These are phyloP conservation scores for Exaiptasia diaphana DNA, from an alignment of 64 coral and sea anemone genomes.

Conservation along the genomic window DNA sequence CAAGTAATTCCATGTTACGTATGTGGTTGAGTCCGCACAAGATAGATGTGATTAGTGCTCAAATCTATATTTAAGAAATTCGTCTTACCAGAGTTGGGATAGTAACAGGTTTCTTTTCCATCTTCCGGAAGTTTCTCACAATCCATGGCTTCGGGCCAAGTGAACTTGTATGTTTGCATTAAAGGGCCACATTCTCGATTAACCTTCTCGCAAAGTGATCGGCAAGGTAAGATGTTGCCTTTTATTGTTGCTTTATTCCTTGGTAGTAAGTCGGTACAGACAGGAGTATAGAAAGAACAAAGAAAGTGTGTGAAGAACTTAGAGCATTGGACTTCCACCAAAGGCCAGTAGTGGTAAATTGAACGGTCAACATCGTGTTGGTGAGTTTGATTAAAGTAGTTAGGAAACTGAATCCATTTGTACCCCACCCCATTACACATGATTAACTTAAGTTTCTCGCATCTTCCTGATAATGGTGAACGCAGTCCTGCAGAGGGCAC, in stretches of 20 bases:
- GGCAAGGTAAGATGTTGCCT: not conserved
- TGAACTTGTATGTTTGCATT: not conserved
- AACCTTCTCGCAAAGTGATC: conserved; percentile 14
- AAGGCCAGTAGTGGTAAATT: conserved; percentile 4
- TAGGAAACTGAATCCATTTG: conserved; percentile 25
- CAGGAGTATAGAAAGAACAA: conserved; percentile 37
- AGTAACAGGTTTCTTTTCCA: not conserved
- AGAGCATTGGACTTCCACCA: conserved; percentile 44
- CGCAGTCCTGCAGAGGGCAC: too few relatives aligned
- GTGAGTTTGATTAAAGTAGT: conserved; percentile 16
- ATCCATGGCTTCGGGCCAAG: conserved; percentile 17
- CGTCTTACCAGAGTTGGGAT: not conserved
- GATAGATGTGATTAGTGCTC: not conserved
- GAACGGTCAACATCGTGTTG: conserved; percentile 8
- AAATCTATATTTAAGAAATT: not conserved
- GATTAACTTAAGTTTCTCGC: not conserved
- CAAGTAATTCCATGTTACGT: not conserved
- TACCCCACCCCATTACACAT: conserved; percentile 24
- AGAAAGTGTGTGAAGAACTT: conserved; percentile 3
- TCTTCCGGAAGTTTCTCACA: conserved; percentile 14
- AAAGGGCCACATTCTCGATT: conserved; percentile 8
- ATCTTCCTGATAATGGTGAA: too few relatives aligned
- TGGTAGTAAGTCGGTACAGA: not conserved
- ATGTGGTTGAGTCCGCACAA: too few relatives aligned
- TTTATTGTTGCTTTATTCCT: not conserved